phyloP scores from a whole-genome alignment of 2,888 invertebrate genomes.

The Sussaba pulchella region DNA sequence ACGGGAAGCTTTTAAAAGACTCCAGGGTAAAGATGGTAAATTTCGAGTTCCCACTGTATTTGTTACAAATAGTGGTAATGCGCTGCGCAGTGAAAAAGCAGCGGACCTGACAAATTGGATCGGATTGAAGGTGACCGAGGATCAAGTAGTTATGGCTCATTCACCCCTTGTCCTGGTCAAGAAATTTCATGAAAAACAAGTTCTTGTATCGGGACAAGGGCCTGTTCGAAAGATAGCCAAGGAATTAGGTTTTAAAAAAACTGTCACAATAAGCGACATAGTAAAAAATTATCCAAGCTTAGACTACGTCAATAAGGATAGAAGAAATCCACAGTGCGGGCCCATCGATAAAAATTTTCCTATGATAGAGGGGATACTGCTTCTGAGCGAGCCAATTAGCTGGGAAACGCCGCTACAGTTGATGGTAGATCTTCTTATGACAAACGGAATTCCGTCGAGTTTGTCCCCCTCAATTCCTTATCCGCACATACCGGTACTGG shows the following conservation, averaged over 20 bases:
- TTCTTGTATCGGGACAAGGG: slow-evolving; percentile 87
- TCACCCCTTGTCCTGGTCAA: slow-evolving; percentile 87
- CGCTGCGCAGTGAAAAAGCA: slow-evolving; percentile 86
- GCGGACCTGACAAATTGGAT: slow-evolving; percentile 87
- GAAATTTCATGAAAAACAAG: slow-evolving; percentile 87
- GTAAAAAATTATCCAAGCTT: slow-evolving; percentile 86
- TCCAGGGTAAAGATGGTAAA: slow-evolving; percentile 85
- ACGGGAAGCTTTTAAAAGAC: slow-evolving; percentile 86
- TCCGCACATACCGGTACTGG: slow-evolving; percentile 88
- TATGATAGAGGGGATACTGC: slow-evolving; percentile 86
- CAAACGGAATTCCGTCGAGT: slow-evolving; percentile 86
- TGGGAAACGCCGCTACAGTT: slow-evolving; percentile 89
- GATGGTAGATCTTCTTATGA: slow-evolving; percentile 87
- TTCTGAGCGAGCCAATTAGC: slow-evolving; percentile 88
- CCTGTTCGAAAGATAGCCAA: slow-evolving; percentile 85
- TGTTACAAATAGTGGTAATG: slow-evolving; percentile 89
- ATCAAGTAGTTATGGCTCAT: slow-evolving; percentile 89
- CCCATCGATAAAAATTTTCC: slow-evolving; percentile 86
- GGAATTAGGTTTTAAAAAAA: slow-evolving; percentile 87
- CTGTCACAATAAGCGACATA: slow-evolving; percentile 86
- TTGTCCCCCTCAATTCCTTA: slow-evolving; percentile 83
- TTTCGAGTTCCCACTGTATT: slow-evolving; percentile 88
- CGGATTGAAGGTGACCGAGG: slow-evolving; percentile 85
- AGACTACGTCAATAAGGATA: slow-evolving; percentile 85
- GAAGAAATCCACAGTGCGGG: slow-evolving; percentile 81